A percentile compares a stretch with the other conserved stretches of the same genome.
Evolutionary conservation across 2,888 invertebrate species (phyloP).

Genomic region (Eupithecia exiguata): DNA sequence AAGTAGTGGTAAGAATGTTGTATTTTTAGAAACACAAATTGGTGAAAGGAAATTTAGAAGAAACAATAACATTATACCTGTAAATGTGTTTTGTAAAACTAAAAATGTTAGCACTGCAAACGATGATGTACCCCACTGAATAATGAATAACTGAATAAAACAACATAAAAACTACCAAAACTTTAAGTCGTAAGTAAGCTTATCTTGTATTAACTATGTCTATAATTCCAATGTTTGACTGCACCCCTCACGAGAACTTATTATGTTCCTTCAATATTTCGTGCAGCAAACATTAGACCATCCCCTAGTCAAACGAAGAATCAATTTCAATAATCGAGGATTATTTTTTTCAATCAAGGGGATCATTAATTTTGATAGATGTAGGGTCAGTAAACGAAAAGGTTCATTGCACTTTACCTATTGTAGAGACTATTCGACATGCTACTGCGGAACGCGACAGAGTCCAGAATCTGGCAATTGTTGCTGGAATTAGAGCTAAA

Average conservation of each 20-base stretch:
- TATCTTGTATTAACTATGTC: constrained; percentile 1
- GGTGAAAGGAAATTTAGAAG: neutral
- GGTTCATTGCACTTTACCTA: constrained; percentile 12
- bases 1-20: neutral
- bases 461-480: constrained; percentile 3
- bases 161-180: neutral
- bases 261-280: constrained; percentile 35
- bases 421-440: neutral
- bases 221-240: neutral
- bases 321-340: constrained; percentile 51
- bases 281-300: constrained; percentile 27
- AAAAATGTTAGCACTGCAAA: neutral
- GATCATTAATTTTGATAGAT: constrained; percentile 65
- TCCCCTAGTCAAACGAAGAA: constrained; percentile 42
- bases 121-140: neutral
- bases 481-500: neutral
- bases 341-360: constrained; percentile 66
- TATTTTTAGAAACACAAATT: neutral
- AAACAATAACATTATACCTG: neutral
- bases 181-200: neutral
- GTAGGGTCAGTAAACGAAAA: constrained; percentile 49
- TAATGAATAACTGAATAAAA: neutral
- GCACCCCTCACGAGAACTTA: constrained; percentile 18
- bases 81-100: neutral
- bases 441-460: neutral